Conservation (phyloP, 2,113 vertebrate genomes). For the Ptilonorhynchus violaceus region DNA sequence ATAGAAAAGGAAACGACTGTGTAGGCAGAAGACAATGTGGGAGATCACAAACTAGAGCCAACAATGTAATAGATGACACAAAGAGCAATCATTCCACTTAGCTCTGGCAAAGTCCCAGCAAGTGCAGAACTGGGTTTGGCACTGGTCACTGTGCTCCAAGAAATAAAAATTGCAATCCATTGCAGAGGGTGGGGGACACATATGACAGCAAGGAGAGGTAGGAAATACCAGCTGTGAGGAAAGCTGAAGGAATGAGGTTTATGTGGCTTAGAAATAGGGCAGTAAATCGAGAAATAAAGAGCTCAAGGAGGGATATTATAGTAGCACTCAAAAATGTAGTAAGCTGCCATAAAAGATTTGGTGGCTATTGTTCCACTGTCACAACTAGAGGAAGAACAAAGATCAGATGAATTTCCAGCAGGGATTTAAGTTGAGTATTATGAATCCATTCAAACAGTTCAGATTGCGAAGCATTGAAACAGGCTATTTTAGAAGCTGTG, state of each 20-base stretch:
- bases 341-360: background rate
- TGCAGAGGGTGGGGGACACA: accelerated
- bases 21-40: background rate
- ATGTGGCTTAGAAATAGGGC: background rate
- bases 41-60: background rate
- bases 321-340: background rate
- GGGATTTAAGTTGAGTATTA: background rate
- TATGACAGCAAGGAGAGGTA: background rate
- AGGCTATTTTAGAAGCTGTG: background rate
- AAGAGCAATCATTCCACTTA: background rate
- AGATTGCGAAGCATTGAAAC: background rate
- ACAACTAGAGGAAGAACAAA: background rate
- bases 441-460: background rate
- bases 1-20: background rate
- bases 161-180: background rate
- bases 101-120: background rate
- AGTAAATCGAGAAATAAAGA: background rate
- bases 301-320: background rate
- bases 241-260: background rate
- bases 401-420: background rate
- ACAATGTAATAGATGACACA: background rate
- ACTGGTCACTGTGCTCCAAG: background rate
- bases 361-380: background rate
- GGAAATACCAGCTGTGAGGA: background rate
- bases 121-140: background rate